A percentile compares a stretch with the other conserved stretches of the same genome.
Conservation (phyloP, 1,140 invertebrate genomes). For the Orius insidiosus region DNA sequence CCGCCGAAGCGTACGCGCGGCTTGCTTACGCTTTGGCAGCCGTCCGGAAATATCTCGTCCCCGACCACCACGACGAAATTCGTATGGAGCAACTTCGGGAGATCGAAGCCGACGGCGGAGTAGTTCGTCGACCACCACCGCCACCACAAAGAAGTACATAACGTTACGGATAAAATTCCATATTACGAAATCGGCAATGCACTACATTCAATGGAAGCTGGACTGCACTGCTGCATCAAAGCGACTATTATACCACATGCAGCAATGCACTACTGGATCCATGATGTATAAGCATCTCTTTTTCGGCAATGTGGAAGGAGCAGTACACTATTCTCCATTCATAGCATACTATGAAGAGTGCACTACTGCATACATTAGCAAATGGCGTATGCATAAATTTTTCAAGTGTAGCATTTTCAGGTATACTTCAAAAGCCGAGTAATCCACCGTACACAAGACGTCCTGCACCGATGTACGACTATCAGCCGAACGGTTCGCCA, state of each 20-base stretch:
- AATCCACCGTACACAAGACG: slow-evolving; percentile 26
- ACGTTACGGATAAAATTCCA: neutral
- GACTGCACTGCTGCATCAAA: neutral
- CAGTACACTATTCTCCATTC: no score
- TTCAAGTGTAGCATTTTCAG: neutral
- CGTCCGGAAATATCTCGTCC: slow-evolving; percentile 33
- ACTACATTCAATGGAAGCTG: slow-evolving; percentile 7
- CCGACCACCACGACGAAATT: slow-evolving; percentile 63
- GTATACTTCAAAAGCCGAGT: neutral
- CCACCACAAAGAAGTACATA: neutral
- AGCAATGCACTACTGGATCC: no score
- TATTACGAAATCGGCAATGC: neutral
- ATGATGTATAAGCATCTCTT: no score
- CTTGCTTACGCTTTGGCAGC: slow-evolving; percentile 77
- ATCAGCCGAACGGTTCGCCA: slow-evolving; percentile 4
- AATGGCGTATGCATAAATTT: no score
- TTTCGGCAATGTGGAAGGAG: no score
- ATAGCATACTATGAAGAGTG: no score
- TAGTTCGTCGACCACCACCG: slow-evolving; percentile 19
- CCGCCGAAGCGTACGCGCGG: slow-evolving; percentile 78
- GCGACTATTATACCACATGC: no score
- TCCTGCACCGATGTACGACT: slow-evolving; percentile 21
- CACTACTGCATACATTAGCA: no score
- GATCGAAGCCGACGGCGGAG: slow-evolving; percentile 33
- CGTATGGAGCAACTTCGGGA: slow-evolving; percentile 58